A percentile compares a stretch with the other conserved stretches of the same genome.
phyloP scores from a whole-genome alignment of 37 sponge, comb jelly and placozoan species.

The Dysidea cf. avara region DNA sequence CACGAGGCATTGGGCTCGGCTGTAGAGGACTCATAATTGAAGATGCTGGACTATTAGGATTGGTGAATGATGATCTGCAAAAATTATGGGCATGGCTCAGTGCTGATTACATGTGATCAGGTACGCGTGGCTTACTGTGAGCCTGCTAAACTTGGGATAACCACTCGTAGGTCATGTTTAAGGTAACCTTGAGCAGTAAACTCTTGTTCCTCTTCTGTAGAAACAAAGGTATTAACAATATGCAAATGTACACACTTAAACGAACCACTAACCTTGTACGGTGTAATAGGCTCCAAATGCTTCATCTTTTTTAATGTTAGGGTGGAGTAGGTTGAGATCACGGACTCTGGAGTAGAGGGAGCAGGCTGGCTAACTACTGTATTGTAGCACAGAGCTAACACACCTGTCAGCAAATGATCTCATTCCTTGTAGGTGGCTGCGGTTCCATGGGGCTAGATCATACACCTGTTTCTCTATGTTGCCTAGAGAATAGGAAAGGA shows the following conservation, averaged over 20 bases:
- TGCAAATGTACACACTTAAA: background rate
- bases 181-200: too few relatives aligned
- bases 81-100: too few relatives aligned
- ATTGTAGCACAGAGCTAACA: background rate
- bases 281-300: conserved; percentile 83
- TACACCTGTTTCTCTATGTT: conserved; percentile 49
- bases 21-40: conserved; percentile 52
- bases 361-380: background rate
- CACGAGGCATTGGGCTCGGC: background rate
- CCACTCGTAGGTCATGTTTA: too few relatives aligned
- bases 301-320: conserved; percentile 76
- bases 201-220: too few relatives aligned
- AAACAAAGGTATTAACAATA: background rate
- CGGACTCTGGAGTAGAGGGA: conserved; percentile 51
- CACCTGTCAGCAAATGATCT: conserved; percentile 83
- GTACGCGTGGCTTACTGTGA: too few relatives aligned
- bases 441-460: conserved; percentile 79
- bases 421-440: conserved; percentile 64
- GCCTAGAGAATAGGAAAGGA: too few relatives aligned
- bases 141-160: too few relatives aligned
- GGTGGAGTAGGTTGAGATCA: conserved; percentile 76
- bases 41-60: conserved; percentile 59
- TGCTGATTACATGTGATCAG: too few relatives aligned
- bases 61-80: background rate
- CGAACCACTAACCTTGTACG: conserved; percentile 35